Evolutionary conservation across 2,888 invertebrate genomes (phyloP).

Genomic region (Drosophila subquinaria): DNA sequence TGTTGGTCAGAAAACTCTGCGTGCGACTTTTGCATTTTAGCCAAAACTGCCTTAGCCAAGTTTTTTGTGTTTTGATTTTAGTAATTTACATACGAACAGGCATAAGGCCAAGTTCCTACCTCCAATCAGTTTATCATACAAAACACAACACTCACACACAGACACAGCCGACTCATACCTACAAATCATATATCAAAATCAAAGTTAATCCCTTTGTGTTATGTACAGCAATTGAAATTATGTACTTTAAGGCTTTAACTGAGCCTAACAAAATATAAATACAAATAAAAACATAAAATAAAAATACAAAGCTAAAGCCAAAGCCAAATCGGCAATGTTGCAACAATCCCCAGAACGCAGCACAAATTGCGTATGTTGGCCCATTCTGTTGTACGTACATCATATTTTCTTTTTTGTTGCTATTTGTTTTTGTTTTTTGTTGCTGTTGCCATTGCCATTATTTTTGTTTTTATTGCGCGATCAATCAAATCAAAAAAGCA

Average conservation of each 20-base stretch:
- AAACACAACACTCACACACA: constrained; percentile 6
- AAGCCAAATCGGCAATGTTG: constrained; percentile 53
- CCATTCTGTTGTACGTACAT: constrained; percentile 23
- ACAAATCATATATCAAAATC: constrained; percentile 78
- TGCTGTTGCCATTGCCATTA: constrained; percentile 72
- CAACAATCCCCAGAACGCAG: constrained; percentile 65
- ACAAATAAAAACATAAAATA: neutral
- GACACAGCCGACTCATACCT: constrained; percentile 17
- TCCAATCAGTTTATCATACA: constrained; percentile 12
- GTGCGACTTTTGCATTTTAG: constrained; percentile 37
- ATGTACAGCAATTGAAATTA: constrained; percentile 80
- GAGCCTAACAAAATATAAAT: constrained; percentile 67
- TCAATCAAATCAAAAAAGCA: constrained; percentile 78
- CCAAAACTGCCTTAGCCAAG: neutral
- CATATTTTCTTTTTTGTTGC: constrained; percentile 6
- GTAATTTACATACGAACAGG: constrained; percentile 35
- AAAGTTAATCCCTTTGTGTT: constrained; percentile 81
- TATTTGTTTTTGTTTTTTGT: constrained; percentile 39
- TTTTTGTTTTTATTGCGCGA: constrained; percentile 76
- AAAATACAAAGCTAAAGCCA: constrained; percentile 31
- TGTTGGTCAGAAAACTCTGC: constrained; percentile 27
- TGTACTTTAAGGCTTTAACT: constrained; percentile 78
- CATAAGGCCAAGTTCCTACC: constrained; percentile 27
- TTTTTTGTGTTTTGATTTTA: constrained; percentile 17
- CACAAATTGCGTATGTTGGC: constrained; percentile 77